Conservation (phyloP, 2,113 vertebrate species). For the Grallaria varia region DNA sequence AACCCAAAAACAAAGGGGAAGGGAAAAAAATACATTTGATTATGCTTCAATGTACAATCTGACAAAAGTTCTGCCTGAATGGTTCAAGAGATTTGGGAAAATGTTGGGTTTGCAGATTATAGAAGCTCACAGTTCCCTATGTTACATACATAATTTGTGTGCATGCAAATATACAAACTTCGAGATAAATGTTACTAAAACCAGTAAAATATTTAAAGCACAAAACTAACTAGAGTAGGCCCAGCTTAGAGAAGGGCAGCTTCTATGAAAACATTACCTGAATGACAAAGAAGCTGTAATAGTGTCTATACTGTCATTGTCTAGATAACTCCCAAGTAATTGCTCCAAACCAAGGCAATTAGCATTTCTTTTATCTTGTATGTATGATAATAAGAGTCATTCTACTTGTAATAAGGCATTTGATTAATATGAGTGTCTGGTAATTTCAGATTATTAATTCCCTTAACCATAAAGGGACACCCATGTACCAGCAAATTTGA, state of each 20-base stretch:
- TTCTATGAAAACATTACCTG: not conserved
- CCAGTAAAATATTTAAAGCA: not conserved
- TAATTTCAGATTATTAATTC: constrained; percentile 64
- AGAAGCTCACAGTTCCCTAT: not conserved
- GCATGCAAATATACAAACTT: not conserved
- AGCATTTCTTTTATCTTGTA: constrained; percentile 42
- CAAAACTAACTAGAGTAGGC: not conserved
- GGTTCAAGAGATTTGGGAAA: not conserved
- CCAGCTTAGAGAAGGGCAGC: not conserved
- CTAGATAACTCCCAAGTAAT: constrained; percentile 46
- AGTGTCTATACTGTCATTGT: not conserved
- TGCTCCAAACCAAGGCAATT: constrained; percentile 45
- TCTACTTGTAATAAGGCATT: constrained; percentile 41
- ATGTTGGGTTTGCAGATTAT: not conserved
- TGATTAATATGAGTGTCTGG: constrained; percentile 52
- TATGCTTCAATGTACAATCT: not conserved
- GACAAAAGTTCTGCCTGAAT: not conserved
- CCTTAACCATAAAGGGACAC: constrained; percentile 34
- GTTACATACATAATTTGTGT: fast-evolving
- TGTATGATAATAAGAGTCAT: constrained; percentile 44
- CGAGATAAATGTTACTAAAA: not conserved
- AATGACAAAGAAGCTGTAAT: constrained; percentile 1
- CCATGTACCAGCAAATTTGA: constrained; percentile 45
- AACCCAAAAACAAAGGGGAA: not conserved
- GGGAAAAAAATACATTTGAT: not conserved